Base-by-base conservation (phyloP, 1,140 invertebrate species). In the Bombus sibiricus region DNA sequence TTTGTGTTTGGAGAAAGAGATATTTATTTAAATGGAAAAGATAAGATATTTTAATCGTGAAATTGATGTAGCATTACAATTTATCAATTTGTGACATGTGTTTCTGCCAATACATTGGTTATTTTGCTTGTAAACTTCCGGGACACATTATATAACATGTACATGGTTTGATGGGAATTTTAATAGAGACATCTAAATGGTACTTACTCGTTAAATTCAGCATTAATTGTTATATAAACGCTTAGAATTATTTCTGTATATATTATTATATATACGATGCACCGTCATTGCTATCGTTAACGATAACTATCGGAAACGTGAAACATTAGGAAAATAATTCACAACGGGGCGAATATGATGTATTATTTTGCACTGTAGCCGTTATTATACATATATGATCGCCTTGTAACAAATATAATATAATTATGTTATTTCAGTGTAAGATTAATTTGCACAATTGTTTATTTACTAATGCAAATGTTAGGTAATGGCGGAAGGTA, bases 311-410 rank as follows among this genome's bases (percentile, higher is more conserved):
- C 28, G 32, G 41, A 37, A 39, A 79, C 18, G 32, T 37, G 37
- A 43, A 68, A 28, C n/a, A 25, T 81, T 80, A 47, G 53, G 80
- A 37, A 68, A n/a, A 28, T 37, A 64, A 47, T 62, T 22, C 18
- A 80, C 12, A 34, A 22, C 25, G 15, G 37, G 28, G 12, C 37
- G 57, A 85, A 47, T 59, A n/a, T 41, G 57, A 80, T 71, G 72
- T 83, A 77, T 80, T 47, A 57, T 41, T 89, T 85, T 71, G 80
- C 81, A 83, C 79, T 90, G 84, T 87, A 91, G 47, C n/a, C 64
- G 87, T 88, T 84, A 89, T 90, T 93, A 91, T 92, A 92, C 83
- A 28, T 62, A 66, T 66, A 93, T 93, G 92, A 81, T 90, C 89
- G 88, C 89, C 88, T 92, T 83, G 81, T 83, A 92, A 89, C 87